phyloP scores from a whole-genome alignment of 2,888 invertebrate genomes.

The Drosophila macrospina region DNA sequence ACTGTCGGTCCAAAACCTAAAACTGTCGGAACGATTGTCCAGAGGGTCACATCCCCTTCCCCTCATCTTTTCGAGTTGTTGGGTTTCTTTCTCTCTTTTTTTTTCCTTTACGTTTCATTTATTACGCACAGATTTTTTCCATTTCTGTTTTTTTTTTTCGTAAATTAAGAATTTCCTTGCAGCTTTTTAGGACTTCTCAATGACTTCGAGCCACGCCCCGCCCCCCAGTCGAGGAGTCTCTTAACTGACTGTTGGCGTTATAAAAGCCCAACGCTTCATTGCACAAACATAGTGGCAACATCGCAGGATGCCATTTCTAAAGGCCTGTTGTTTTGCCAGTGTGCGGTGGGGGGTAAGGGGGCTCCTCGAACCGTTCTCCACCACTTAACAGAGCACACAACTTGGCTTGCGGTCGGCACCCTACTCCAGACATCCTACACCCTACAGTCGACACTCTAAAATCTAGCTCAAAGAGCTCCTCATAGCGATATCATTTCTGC shows the following conservation, averaged over 20 bases:
- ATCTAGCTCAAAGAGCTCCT: slow-evolving; percentile 50
- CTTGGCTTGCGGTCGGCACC: slow-evolving; percentile 62
- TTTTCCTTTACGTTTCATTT: slow-evolving; percentile 72
- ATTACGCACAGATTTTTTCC: slow-evolving; percentile 64
- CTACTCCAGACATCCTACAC: slow-evolving; percentile 25
- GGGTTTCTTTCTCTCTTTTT: slow-evolving; percentile 53
- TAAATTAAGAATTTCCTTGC: slow-evolving; percentile 74
- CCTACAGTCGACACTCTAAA: slow-evolving; percentile 42
- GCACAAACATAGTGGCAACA: slow-evolving; percentile 71
- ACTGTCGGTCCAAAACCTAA: slow-evolving; percentile 55
- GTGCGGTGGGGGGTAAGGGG: not conserved
- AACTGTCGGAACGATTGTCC: slow-evolving; percentile 66
- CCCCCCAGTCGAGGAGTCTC: slow-evolving; percentile 25
- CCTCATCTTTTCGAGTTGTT: slow-evolving; percentile 40
- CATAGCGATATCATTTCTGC: slow-evolving; percentile 61
- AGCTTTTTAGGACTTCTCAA: slow-evolving; percentile 71
- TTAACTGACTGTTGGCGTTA: slow-evolving; percentile 78
- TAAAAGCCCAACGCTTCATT: slow-evolving; percentile 78
- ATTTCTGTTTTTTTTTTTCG: slow-evolving; percentile 46
- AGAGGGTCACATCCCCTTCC: slow-evolving; percentile 21
- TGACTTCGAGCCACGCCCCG: slow-evolving; percentile 44
- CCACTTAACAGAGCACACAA: slow-evolving; percentile 68
- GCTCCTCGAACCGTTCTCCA: slow-evolving; percentile 42
- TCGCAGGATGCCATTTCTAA: slow-evolving; percentile 51
- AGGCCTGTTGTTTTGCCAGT: slow-evolving; percentile 44